These are phyloP conservation scores for Polypterus bichir DNA, from an alignment of 2,113 vertebrate species.

Conservation along the genomic window DNA sequence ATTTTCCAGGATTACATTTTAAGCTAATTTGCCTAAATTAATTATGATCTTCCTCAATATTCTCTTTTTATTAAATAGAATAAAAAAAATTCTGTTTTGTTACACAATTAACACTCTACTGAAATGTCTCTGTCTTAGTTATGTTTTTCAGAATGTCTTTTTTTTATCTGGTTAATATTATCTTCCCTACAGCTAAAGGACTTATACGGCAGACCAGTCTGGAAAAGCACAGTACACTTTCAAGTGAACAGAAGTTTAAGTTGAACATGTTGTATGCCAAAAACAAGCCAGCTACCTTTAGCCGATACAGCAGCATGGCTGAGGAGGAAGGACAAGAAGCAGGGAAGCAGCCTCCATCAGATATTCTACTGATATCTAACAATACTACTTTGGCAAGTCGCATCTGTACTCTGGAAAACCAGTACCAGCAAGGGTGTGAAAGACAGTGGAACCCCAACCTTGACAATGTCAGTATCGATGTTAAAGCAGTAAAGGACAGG, in stretches of 20 bases:
- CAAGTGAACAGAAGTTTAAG: constrained; percentile 50
- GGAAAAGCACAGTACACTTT: constrained; percentile 48
- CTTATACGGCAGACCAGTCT: constrained; percentile 15
- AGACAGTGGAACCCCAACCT: constrained; percentile 35
- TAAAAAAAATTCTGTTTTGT: background rate
- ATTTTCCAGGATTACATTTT: too few species aligned
- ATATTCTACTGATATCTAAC: background rate
- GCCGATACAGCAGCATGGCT: constrained; percentile 1
- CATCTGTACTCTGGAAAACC: constrained; percentile 29
- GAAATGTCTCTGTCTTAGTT: background rate
- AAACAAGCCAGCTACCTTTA: constrained; percentile 9
- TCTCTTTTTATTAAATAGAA: background rate
- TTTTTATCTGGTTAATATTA: background rate
- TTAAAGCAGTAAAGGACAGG: constrained; percentile 31
- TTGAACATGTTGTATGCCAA: constrained; percentile 63
- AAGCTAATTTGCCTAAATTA: too few species aligned
- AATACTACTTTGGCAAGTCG: constrained; percentile 22
- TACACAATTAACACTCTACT: background rate
- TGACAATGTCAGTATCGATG: constrained; percentile 36
- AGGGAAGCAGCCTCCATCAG: background rate
- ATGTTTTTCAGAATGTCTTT: background rate
- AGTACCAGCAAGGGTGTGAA: constrained; percentile 24
- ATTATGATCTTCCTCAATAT: too few species aligned
- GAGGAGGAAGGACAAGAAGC: constrained; percentile 11
- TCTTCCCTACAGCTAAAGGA: constrained; percentile 22